These are phyloP conservation scores for Austrolebias charrua DNA, from an alignment of 2,797 vertebrate species.

Conservation along the genomic window DNA sequence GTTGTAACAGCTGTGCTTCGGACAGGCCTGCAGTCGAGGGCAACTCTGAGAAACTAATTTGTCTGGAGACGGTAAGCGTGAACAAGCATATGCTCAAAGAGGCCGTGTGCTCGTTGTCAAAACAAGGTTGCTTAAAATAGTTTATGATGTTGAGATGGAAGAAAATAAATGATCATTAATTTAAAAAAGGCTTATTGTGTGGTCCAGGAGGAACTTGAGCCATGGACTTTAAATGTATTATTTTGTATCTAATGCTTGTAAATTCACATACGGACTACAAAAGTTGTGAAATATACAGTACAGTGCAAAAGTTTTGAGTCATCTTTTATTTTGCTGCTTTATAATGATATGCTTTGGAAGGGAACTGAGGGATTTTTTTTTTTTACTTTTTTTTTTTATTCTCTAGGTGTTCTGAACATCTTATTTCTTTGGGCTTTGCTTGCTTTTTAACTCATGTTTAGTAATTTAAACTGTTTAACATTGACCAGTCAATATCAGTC, in stretches of 20 bases:
- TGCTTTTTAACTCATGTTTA: background rate
- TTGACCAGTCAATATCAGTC: no score
- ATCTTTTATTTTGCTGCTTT: background rate
- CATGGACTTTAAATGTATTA: background rate
- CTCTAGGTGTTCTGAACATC: no score
- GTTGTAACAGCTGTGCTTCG: slow-evolving; percentile 62
- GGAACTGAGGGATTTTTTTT: no score
- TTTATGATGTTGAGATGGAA: background rate
- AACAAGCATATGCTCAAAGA: slow-evolving; percentile 55
- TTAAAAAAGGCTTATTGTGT: background rate
- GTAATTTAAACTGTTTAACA: no score
- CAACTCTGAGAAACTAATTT: slow-evolving; percentile 59
- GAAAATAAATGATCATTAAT: background rate
- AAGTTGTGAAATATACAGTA: background rate
- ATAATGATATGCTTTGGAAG: background rate
- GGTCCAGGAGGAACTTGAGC: background rate
- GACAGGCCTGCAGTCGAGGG: slow-evolving; percentile 54
- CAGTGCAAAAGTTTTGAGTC: no score
- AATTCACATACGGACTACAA: no score
- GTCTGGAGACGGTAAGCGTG: slow-evolving; percentile 52
- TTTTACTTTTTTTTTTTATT: background rate
- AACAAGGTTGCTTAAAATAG: slow-evolving; percentile 35
- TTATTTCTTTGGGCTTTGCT: no score
- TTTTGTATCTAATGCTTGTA: background rate
- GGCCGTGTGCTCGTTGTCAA: slow-evolving; percentile 32